A percentile compares a stretch with the other conserved stretches of the same genome.
These are phyloP conservation scores for Pluvianellus socialis DNA, from an alignment of 2,113 vertebrate species.

Conservation along the genomic window DNA sequence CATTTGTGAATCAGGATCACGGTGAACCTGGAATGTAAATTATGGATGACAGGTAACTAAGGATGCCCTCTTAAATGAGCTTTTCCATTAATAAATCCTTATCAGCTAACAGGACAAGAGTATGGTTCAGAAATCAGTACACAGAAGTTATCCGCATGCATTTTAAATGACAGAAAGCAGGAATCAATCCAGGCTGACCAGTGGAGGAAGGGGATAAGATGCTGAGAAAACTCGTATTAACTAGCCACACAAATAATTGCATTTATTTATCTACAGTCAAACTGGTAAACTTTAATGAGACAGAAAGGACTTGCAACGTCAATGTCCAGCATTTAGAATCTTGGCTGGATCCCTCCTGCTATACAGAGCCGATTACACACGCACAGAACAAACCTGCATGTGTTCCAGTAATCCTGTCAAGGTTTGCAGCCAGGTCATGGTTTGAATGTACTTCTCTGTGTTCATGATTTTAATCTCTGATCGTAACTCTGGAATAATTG, in stretches of 20 bases:
- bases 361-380: background rate
- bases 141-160: rapidly evolving
- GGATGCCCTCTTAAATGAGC: background rate
- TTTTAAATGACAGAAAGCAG: background rate
- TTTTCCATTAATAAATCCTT: background rate
- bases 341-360: background rate
- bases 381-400: constrained; percentile 89
- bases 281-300: background rate
- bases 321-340: background rate
- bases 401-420: constrained; percentile 92
- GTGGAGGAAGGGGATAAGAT: background rate
- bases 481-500: constrained; percentile 94
- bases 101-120: background rate
- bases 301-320: background rate
- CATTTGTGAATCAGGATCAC: constrained; percentile 86
- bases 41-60: background rate
- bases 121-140: background rate
- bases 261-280: background rate
- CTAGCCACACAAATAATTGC: background rate
- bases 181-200: background rate
- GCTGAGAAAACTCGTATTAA: background rate
- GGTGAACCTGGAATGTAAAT: constrained; percentile 80
- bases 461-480: constrained; percentile 98
- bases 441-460: constrained; percentile 88
- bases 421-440: constrained; percentile 93